A percentile compares a stretch with the other conserved stretches of the same genome.
These are phyloP conservation scores for Clamator glandarius DNA, from an alignment of 2,797 vertebrate species.

Conservation along the genomic window DNA sequence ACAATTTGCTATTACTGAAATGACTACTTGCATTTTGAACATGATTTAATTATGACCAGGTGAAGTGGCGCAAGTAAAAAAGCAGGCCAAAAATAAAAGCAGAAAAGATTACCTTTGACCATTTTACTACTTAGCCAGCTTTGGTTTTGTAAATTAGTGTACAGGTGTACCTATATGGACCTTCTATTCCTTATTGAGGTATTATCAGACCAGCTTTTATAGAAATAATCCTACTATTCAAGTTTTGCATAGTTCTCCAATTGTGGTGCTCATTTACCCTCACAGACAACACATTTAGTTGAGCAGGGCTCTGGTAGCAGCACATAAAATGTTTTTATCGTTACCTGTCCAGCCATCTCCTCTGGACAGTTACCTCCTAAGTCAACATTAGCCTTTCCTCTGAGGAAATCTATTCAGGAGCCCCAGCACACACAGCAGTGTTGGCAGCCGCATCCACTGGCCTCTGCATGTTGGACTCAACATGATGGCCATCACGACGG, in stretches of 20 bases:
- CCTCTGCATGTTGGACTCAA: neutral
- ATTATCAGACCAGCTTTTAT: neutral
- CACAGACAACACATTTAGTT: accelerated
- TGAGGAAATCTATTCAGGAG: neutral
- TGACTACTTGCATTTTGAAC: neutral
- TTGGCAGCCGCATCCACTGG: neutral
- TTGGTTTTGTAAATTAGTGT: neutral
- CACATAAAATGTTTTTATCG: accelerated
- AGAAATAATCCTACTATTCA: neutral
- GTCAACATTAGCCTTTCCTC: neutral
- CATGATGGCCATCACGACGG: accelerated
- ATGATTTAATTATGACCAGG: neutral
- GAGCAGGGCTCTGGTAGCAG: accelerated
- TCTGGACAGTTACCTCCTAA: neutral
- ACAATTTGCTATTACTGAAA: neutral
- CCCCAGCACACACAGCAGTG: accelerated
- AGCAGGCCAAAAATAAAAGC: neutral
- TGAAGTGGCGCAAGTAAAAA: neutral
- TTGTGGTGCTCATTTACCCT: neutral
- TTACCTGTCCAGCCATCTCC: neutral
- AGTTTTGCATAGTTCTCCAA: neutral
- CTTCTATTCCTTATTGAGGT: neutral
- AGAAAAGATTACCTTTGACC: neutral
- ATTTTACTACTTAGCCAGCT: neutral
- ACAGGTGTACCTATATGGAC: accelerated